Base-by-base conservation (phyloP, 2,888 invertebrate genomes). In the Andrena hattorfiana region DNA sequence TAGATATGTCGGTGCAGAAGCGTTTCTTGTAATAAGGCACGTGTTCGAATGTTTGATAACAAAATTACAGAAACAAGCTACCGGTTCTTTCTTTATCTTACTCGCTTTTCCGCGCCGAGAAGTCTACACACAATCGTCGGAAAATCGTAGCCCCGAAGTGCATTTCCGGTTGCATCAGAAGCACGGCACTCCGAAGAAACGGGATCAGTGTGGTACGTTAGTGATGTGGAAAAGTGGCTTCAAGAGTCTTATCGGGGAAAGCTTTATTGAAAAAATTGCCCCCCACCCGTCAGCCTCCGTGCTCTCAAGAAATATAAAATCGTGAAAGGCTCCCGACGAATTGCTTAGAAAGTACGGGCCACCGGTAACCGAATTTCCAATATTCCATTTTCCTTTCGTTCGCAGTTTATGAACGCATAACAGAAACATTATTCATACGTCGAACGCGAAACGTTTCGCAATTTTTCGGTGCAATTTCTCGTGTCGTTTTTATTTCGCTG, bases 161-260 rank as follows among this genome's bases (percentile, higher is more conserved):
- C 32, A 79, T 74, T 74, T 68, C 49, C 54, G 63, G 60, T 73
- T 79, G 69, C 66, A 54, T 76, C 48, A 60, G 66, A 70, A 74
- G 59, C 73, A 67, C 42, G 48, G 67, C 32, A 51, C 32, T 56
- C 68, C 56, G 28, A 20, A 26, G 60, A 82, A 80, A 68, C 42
- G 71, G 56, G 71, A 80, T 75, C 70, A 63, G 66, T 67, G 23
- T 64, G 62, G 60, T 69, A 67, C 70, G 80, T 83, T 67, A 81
- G 74, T 60, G 75, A 83, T 62, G 69, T 80, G 73, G 76, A 85
- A 83, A 85, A 85, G 83, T 83, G 77, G 83, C 77, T 86, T 81
- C 68, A 49, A 84, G 74, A 68, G 86, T 70, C 73, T 79, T 66
- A 69, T 42, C 49, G 30, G n/a, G 49, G 68, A 60, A 74, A 77